phyloP scores from a whole-genome alignment of 2,797 vertebrate genomes.

The Falco novaeseelandiae region DNA sequence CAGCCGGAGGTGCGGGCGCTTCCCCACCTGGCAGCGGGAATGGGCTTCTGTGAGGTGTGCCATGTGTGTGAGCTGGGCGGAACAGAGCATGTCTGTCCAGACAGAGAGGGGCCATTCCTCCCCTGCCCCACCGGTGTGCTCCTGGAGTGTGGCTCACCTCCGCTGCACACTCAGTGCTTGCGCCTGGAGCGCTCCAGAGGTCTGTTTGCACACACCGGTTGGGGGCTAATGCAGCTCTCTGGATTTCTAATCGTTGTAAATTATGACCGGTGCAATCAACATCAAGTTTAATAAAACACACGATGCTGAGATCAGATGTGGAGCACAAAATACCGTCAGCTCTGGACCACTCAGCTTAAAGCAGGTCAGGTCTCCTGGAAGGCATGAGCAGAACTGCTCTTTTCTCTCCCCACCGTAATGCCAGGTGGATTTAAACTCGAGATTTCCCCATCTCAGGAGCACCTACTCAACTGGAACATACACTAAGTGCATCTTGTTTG shows the following conservation, averaged over 20 bases:
- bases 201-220: conserved; percentile 34
- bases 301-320: neutral
- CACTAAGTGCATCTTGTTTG: conserved; percentile 56
- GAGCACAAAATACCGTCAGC: neutral
- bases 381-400: neutral
- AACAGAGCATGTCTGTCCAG: neutral
- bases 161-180: neutral
- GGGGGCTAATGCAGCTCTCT: neutral
- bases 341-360: neutral
- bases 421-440: conserved; percentile 19
- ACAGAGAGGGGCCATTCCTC: neutral
- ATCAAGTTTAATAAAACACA: conserved; percentile 11
- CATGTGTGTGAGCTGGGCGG: neutral
- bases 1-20: neutral
- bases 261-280: conserved; percentile 53
- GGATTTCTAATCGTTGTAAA: conserved; percentile 43
- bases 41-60: neutral
- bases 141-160: rapidly evolving
- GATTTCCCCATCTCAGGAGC: neutral
- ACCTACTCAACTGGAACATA: conserved; percentile 55
- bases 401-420: neutral
- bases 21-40: neutral
- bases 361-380: conserved; percentile 8
- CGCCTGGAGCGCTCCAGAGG: neutral
- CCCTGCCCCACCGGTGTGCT: rapidly evolving